Percentiles rank a stretch among this genome's conserved stretches.
Evolutionary conservation across 2,797 vertebrate genomes (phyloP).

Genomic region (Gambelia wislizenii): DNA sequence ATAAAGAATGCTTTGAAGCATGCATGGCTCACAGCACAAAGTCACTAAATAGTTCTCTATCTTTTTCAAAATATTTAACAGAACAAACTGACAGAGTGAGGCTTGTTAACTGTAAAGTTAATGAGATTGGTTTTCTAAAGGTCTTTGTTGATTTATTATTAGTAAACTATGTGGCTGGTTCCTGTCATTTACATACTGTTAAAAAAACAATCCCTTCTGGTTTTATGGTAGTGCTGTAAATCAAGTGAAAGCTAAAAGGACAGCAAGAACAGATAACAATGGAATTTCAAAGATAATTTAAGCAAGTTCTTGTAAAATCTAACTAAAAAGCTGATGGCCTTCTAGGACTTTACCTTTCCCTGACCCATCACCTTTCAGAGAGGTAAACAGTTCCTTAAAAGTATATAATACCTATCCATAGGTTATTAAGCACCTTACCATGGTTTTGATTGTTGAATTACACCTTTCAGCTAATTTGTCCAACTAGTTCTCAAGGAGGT

Average conservation of each 20-base stretch:
- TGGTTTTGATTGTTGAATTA: constrained; percentile 4
- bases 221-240: constrained; percentile 47
- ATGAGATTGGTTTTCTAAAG: constrained; percentile 29
- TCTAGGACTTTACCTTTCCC: constrained; percentile 30
- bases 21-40: rapidly evolving
- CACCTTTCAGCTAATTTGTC: background rate
- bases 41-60: constrained; percentile 8
- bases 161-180: constrained; percentile 9
- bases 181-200: constrained; percentile 17
- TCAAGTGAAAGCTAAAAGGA: constrained; percentile 10
- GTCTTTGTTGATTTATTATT: constrained; percentile 20
- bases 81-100: background rate
- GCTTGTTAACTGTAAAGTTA: constrained; percentile 9
- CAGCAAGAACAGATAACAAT: constrained; percentile 40
- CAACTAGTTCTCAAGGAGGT: background rate
- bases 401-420: background rate
- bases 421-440: background rate
- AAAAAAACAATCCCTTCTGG: constrained; percentile 39
- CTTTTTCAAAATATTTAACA: constrained; percentile 13
- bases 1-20: constrained; percentile 9
- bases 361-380: constrained; percentile 41
- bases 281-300: constrained; percentile 65
- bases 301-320: constrained; percentile 53
- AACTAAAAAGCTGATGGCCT: constrained; percentile 8
- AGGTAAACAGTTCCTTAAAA: constrained; percentile 16